Percentiles rank a stretch among this genome's conserved stretches.
phyloP scores from a whole-genome alignment of 2,113 vertebrate genomes.

The Oriolus oriolus region DNA sequence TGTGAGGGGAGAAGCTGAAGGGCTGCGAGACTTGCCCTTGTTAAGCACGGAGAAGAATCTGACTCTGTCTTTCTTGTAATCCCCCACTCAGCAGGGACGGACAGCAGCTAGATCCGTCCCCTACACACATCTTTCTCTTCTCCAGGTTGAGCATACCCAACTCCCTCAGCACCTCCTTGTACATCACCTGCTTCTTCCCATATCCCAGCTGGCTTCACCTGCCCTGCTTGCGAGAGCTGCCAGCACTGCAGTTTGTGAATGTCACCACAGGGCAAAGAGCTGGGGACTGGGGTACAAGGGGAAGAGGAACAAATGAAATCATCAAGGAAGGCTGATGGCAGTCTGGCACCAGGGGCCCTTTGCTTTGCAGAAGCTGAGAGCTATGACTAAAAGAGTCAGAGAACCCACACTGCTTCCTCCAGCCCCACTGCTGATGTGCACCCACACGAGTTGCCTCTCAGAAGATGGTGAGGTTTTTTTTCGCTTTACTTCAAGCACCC shows the following conservation, averaged over 20 bases:
- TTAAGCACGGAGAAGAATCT: not conserved
- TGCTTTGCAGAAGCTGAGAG: not conserved
- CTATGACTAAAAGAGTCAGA: not conserved
- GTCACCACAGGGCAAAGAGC: not conserved
- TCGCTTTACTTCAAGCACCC: slow-evolving; percentile 1
- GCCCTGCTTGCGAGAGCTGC: not conserved
- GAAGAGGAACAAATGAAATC: not conserved
- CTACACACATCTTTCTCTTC: not conserved
- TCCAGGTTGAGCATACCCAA: not conserved
- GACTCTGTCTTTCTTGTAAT: not conserved
- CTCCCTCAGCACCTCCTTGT: not conserved
- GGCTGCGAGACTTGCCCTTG: not conserved
- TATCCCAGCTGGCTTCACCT: not conserved
- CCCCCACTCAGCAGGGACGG: not conserved
- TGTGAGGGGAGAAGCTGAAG: not conserved
- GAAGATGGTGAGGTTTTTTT: not conserved
- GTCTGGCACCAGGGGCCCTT: not conserved
- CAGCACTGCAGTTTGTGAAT: not conserved
- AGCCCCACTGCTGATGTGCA: not conserved
- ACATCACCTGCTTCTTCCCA: not conserved
- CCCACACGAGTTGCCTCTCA: not conserved
- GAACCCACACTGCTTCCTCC: not conserved
- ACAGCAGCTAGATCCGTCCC: not conserved
- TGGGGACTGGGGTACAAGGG: not conserved
- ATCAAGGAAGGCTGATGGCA: not conserved